Percentiles rank a stretch among this genome's conserved stretches.
Conservation (phyloP, 2,797 vertebrate species). For the Lepus townsendii region DNA sequence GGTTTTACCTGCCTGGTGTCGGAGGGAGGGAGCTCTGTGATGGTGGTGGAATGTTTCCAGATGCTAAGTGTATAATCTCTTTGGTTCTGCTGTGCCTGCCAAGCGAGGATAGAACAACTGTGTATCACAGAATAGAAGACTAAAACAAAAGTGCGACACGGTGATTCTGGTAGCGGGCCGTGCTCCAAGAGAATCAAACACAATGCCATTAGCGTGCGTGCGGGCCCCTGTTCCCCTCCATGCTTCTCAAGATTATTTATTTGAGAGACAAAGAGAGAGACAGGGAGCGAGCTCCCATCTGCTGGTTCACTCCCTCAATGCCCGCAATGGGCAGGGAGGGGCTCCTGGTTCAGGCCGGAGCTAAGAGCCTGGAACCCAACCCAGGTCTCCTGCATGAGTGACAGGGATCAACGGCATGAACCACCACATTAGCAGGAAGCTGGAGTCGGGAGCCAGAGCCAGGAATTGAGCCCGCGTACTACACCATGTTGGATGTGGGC, state of each 20-base stretch:
- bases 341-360: too few relatives aligned
- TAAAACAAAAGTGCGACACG: slow-evolving; percentile 53
- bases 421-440: too few relatives aligned
- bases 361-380: too few relatives aligned
- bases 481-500: too few relatives aligned
- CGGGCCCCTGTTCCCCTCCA: neutral
- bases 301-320: too few relatives aligned
- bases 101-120: slow-evolving; percentile 42
- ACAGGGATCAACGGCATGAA: too few relatives aligned
- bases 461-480: too few relatives aligned
- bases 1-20: slow-evolving; percentile 37
- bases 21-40: slow-evolving; percentile 27
- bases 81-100: slow-evolving; percentile 74
- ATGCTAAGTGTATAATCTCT: slow-evolving; percentile 75
- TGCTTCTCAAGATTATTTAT: neutral
- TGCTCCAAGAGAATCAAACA: neutral
- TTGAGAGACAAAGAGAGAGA: too few relatives aligned
- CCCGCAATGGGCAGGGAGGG: too few relatives aligned
- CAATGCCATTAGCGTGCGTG: neutral
- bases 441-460: too few relatives aligned
- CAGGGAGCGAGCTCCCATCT: too few relatives aligned
- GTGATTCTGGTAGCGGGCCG: neutral
- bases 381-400: too few relatives aligned
- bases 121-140: neutral
- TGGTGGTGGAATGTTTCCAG: slow-evolving; percentile 70